Conservation (phyloP, 2,888 invertebrate genomes). For the Phyto melanocephala region DNA sequence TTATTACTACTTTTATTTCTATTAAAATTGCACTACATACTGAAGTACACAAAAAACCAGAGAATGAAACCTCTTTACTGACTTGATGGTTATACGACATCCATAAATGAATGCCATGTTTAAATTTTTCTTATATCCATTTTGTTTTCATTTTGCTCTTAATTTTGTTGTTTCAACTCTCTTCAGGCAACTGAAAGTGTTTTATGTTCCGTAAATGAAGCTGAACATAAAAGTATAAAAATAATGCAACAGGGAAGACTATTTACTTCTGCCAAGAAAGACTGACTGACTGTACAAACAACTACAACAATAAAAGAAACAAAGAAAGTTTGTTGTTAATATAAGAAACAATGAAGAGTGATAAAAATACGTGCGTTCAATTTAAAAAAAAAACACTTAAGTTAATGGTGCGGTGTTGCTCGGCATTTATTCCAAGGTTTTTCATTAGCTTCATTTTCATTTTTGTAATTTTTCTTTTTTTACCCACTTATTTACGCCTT, state of each 20-base stretch:
- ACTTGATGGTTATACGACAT: conserved; percentile 18
- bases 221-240: conserved; percentile 29
- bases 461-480: conserved; percentile 18
- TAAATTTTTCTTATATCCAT: background rate
- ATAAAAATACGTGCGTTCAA: conserved; percentile 61
- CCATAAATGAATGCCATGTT: conserved; percentile 15
- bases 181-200: conserved; percentile 53
- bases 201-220: conserved; percentile 59
- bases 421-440: conserved; percentile 17
- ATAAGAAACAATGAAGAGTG: conserved; percentile 36
- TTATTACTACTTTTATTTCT: conserved; percentile 32
- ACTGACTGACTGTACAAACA: background rate
- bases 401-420: conserved; percentile 66
- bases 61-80: conserved; percentile 13
- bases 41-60: background rate
- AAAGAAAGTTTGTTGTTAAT: background rate
- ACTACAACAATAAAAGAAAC: background rate
- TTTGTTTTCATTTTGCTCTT: background rate
- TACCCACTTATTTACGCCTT: conserved; percentile 26
- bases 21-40: background rate
- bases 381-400: conserved; percentile 65
- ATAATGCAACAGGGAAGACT: background rate
- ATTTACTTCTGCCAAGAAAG: background rate
- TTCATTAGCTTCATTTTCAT: conserved; percentile 55
- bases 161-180: conserved; percentile 9